These are phyloP conservation scores for Pseudoips prasinana DNA, from an alignment of 2,888 invertebrate species.

Conservation along the genomic window DNA sequence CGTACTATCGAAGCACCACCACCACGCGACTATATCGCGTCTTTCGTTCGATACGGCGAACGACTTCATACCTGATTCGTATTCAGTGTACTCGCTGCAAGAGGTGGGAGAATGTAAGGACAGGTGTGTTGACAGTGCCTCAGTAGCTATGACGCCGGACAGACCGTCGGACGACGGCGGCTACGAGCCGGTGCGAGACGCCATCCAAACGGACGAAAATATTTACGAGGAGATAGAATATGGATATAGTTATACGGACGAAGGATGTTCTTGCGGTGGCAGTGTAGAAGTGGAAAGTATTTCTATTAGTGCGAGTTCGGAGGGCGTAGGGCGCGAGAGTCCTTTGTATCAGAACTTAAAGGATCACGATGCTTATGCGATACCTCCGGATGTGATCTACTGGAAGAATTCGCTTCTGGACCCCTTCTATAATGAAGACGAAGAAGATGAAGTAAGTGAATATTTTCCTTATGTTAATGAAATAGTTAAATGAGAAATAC, in stretches of 20 bases:
- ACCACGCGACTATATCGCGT: slow-evolving; percentile 63
- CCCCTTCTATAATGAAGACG: slow-evolving; percentile 78
- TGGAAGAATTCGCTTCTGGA: slow-evolving; percentile 78
- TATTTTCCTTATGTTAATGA: slow-evolving; percentile 7
- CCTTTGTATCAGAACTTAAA: slow-evolving; percentile 72
- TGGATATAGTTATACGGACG: slow-evolving; percentile 66
- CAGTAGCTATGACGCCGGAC: slow-evolving; percentile 74
- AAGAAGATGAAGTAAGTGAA: slow-evolving; percentile 76
- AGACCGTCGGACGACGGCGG: slow-evolving; percentile 71
- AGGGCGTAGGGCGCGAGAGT: slow-evolving; percentile 66
- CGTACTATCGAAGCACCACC: slow-evolving; percentile 60
- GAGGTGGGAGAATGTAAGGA: slow-evolving; percentile 66
- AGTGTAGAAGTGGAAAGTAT: slow-evolving; percentile 75
- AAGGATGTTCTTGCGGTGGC: slow-evolving; percentile 72
- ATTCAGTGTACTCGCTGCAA: slow-evolving; percentile 64
- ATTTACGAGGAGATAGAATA: slow-evolving; percentile 76
- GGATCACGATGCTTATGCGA: slow-evolving; percentile 73
- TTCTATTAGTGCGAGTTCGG: slow-evolving; percentile 72
- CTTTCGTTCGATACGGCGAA: slow-evolving; percentile 66
- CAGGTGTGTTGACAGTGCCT: slow-evolving; percentile 56
- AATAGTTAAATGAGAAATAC: slow-evolving; percentile 7
- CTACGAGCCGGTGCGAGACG: slow-evolving; percentile 73
- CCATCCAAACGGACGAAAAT: slow-evolving; percentile 65
- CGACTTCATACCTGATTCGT: slow-evolving; percentile 60
- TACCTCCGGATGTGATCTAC: slow-evolving; percentile 74